A percentile compares a stretch with the other conserved stretches of the same genome.
phyloP scores from a whole-genome alignment of 2,797 vertebrate genomes.

The Hapalemur alaotrensis region DNA sequence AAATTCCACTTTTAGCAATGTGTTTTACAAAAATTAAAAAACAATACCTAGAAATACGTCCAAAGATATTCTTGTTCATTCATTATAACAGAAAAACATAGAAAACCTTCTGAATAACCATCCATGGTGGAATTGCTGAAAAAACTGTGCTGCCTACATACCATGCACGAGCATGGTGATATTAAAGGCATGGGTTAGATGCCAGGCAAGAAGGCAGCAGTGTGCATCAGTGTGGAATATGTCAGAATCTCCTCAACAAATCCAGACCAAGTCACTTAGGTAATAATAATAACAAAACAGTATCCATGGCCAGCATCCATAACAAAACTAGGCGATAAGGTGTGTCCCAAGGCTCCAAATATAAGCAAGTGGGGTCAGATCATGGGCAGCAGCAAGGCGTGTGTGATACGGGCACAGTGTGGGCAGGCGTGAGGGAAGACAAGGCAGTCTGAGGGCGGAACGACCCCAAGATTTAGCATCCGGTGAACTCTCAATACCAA shows the following conservation, averaged over 20 bases:
- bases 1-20: not conserved
- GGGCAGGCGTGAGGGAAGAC: not conserved
- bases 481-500: not conserved
- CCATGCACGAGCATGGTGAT: too few relatives aligned
- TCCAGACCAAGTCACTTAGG: not conserved
- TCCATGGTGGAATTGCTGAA: not conserved
- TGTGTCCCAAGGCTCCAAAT: not conserved
- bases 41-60: not conserved
- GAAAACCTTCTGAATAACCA: not conserved
- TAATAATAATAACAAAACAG: not conserved
- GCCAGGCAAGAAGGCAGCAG: too few relatives aligned
- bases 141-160: not conserved
- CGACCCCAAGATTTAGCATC: too few relatives aligned
- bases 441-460: not conserved
- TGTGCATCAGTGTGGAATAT: not conserved
- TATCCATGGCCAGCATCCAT: not conserved
- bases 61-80: not conserved
- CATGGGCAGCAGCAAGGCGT: not conserved
- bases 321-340: not conserved
- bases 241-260: not conserved
- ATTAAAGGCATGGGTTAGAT: not conserved
- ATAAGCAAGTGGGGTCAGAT: not conserved
- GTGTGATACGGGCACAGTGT: not conserved
- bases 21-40: not conserved
- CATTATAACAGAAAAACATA: not conserved